phyloP scores from a whole-genome alignment of 1,140 invertebrate genomes.

The Drosophila takahashii region DNA sequence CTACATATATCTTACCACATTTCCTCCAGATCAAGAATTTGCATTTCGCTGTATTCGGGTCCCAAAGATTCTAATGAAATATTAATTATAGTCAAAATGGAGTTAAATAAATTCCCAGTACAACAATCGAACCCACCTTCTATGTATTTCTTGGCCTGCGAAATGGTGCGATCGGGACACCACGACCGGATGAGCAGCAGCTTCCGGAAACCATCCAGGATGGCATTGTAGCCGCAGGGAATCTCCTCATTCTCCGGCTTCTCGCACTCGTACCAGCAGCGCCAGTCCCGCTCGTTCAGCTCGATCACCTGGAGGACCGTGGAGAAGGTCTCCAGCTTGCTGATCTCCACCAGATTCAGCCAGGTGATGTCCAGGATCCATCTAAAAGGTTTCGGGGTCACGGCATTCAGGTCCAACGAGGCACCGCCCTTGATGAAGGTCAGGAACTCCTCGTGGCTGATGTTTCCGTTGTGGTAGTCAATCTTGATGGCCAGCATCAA shows the following conservation, averaged over 20 bases:
- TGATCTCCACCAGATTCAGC: constrained; percentile 98
- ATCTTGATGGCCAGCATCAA: constrained; percentile 98
- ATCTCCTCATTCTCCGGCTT: constrained; percentile 96
- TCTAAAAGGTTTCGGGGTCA: constrained; percentile 95
- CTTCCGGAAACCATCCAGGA: constrained; percentile 95
- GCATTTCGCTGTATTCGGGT: constrained; percentile 95
- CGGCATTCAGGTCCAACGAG: constrained; percentile 96
- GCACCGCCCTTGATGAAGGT: constrained; percentile 98
- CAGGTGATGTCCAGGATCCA: constrained; percentile 99
- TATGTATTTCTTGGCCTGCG: constrained; percentile 96
- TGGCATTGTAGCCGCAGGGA: constrained; percentile 95
- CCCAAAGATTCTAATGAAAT: constrained; percentile 91
- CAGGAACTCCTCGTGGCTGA: constrained; percentile 97
- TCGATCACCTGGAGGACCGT: constrained; percentile 94
- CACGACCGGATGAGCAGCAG: constrained; percentile 95
- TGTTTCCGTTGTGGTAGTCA: constrained; percentile 92
- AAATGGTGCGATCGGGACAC: constrained; percentile 98
- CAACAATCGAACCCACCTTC: constrained; percentile 85
- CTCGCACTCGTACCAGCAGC: constrained; percentile 97
- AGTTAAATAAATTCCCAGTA: neutral
- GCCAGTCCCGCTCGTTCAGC: constrained; percentile 95
- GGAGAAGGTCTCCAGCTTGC: constrained; percentile 93
- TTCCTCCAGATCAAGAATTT: constrained; percentile 95
- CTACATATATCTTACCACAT: constrained; percentile 88
- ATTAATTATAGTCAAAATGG: neutral